These are phyloP conservation scores for Spodoptera litura DNA, from an alignment of 1,140 invertebrate species.

Conservation along the genomic window DNA sequence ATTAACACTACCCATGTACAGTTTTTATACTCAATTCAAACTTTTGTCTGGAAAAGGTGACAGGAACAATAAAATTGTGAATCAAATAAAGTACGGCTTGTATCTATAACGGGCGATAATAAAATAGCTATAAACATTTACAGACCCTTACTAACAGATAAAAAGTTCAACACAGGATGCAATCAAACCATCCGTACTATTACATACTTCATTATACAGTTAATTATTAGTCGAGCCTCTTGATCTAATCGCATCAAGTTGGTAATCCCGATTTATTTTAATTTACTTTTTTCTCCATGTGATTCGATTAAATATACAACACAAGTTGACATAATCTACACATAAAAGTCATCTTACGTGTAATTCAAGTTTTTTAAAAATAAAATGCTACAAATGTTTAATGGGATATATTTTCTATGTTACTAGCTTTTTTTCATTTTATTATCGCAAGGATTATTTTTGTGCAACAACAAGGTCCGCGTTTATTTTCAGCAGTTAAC, in stretches of 20 bases:
- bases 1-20: too few relatives aligned
- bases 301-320: background rate
- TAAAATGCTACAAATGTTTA: too few relatives aligned
- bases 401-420: too few relatives aligned
- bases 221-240: slow-evolving; percentile 33
- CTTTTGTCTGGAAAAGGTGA: background rate
- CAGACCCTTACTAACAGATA: slow-evolving; percentile 39
- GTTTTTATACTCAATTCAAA: background rate
- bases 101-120: slow-evolving; percentile 31
- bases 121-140: slow-evolving; percentile 45
- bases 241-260: slow-evolving; percentile 34
- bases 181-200: slow-evolving; percentile 38
- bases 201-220: slow-evolving; percentile 37
- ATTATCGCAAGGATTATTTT: too few relatives aligned
- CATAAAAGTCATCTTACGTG: too few relatives aligned
- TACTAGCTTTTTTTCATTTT: too few relatives aligned
- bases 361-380: too few relatives aligned
- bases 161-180: slow-evolving; percentile 41
- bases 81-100: slow-evolving; percentile 20
- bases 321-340: background rate
- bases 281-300: background rate
- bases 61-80: slow-evolving; percentile 19
- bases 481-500: too few relatives aligned
- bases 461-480: too few relatives aligned
- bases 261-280: slow-evolving; percentile 28